These are phyloP conservation scores for Macquaria australasica DNA, from an alignment of 2,113 vertebrate genomes.

Conservation along the genomic window DNA sequence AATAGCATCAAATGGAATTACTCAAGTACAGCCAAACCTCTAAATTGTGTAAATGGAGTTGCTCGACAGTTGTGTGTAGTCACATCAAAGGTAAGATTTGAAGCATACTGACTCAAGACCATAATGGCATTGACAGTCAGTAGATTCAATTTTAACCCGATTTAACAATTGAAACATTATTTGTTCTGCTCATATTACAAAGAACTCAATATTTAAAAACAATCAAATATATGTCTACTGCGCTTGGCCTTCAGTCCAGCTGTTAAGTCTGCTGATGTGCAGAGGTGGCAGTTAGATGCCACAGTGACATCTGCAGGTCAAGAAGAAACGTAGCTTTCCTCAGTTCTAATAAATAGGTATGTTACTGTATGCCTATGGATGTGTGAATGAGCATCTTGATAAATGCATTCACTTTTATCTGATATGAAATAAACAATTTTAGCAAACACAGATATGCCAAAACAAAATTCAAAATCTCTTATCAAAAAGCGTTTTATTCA, in stretches of 20 bases:
- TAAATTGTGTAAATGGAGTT: too few species aligned
- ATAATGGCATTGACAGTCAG: neutral
- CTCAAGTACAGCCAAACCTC: too few species aligned
- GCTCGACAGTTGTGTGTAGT: too few species aligned
- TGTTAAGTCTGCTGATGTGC: neutral
- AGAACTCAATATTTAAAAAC: neutral
- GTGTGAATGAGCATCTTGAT: neutral
- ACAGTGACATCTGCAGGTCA: conserved; percentile 53
- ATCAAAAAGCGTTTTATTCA: conserved; percentile 78
- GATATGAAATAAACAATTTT: neutral
- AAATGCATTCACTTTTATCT: too few species aligned
- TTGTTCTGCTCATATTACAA: too few species aligned
- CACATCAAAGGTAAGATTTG: too few species aligned
- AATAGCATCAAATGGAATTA: too few species aligned
- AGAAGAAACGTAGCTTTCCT: neutral
- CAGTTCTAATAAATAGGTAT: neutral
- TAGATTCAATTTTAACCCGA: neutral
- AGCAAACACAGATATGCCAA: conserved; percentile 7
- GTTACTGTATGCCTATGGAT: neutral
- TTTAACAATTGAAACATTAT: neutral
- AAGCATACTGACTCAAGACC: too few species aligned
- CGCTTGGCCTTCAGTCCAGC: neutral
- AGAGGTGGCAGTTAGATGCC: neutral
- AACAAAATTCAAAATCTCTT: conserved; percentile 41
- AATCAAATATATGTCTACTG: neutral